Base-by-base conservation (phyloP, 2,797 vertebrate species). In the Lutjanus argentimaculatus region DNA sequence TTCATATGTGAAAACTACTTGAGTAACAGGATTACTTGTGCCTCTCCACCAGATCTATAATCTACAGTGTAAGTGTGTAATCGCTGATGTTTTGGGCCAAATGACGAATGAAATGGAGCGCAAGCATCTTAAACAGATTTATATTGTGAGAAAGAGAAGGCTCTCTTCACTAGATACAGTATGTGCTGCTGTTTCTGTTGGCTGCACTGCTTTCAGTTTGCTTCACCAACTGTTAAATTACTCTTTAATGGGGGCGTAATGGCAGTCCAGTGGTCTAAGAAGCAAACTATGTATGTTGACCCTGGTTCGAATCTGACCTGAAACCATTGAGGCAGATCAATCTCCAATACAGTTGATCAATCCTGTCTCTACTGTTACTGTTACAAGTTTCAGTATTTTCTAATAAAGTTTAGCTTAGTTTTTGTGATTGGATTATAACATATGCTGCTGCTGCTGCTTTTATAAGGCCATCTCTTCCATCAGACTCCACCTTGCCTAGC, bases 211-310 rank as follows among this genome's bases (percentile, higher is more conserved):
- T 59, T 75, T 53, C 40, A 67, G 52, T 77, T 84, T 78, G 40
- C 16, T 80, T 77, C n/a, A 48, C 68, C 42, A 65, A 30, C 65
- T 65, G 71, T 72, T 72, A 55, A 61, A 77, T 79, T 53, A 63
- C 49, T 68, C 22, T 62, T 63, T 45, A 65, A 72, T 21, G 45
- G 45, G 13, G 14, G 6, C 16, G 52, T 55, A 53, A 11, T 48
- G 61, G 3, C 46, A 16, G 21, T 61, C 45, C 15, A 25, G 49
- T 8, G 16, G 16, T 10, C 9, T 55, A 4, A 45, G 40, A 55
- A 16, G 42, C 7, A 63, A 55, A 46, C 16, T 17, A 16, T 30
- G 16, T n/a, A 53, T 36, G 7, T 1, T 6, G 53, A n/a, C n/a
- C 30, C 30, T 7, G 45, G n/a, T 51, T 58, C 1, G 4, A 40